Evolutionary conservation across 2,113 vertebrate genomes (phyloP).

Genomic region (Ceyx margarethae): DNA sequence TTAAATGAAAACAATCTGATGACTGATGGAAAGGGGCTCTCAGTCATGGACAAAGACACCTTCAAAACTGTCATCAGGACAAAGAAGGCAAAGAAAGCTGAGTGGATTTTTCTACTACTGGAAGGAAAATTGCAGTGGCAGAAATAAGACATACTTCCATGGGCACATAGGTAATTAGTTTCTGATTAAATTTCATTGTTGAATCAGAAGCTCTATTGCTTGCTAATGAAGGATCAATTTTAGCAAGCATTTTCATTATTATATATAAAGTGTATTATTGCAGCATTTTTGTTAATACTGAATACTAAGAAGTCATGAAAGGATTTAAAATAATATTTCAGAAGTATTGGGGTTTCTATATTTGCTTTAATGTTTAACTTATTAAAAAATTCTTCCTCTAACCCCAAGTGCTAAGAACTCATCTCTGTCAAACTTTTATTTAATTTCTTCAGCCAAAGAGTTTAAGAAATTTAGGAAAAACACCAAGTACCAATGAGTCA

Average conservation of each 20-base stretch:
- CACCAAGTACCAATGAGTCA: neutral
- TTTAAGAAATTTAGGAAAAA: neutral
- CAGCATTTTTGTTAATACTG: neutral
- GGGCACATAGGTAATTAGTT: neutral
- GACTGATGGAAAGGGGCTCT: neutral
- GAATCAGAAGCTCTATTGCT: neutral
- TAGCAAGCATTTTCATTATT: neutral
- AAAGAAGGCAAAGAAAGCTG: neutral
- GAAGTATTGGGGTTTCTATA: neutral
- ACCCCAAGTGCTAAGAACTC: neutral
- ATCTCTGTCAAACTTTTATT: neutral
- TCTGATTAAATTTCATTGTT: constrained; percentile 12
- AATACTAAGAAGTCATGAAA: neutral
- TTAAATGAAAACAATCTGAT: neutral
- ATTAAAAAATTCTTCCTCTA: neutral
- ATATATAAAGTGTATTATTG: neutral
- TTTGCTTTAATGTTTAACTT: neutral
- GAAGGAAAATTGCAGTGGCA: neutral
- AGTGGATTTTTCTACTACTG: neutral
- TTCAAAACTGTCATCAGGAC: neutral
- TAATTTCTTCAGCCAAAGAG: neutral
- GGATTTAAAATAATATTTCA: neutral
- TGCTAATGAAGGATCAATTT: neutral
- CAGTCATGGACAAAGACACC: neutral
- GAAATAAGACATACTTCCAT: neutral